phyloP scores from a whole-genome alignment of 2,888 invertebrate species.

The Dexiosoma caninum region DNA sequence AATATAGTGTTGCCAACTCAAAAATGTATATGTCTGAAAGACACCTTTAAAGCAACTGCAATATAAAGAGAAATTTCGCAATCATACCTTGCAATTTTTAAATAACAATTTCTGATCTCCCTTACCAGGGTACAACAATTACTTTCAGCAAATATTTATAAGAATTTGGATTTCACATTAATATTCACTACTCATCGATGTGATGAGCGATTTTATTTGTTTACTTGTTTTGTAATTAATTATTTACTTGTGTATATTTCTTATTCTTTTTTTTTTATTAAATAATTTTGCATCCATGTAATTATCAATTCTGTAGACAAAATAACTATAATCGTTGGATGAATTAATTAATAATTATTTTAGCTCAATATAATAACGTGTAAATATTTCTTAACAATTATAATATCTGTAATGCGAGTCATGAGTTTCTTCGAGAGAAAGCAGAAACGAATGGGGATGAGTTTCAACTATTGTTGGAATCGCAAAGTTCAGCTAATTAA shows the following conservation, averaged over 20 bases:
- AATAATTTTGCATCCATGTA: conserved; percentile 27
- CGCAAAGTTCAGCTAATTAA: no score
- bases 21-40: no score
- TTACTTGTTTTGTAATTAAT: not conserved
- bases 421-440: no score
- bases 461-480: no score
- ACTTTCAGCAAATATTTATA: not conserved
- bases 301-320: conserved; percentile 46
- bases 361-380: not conserved
- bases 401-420: no score
- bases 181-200: conserved; percentile 22
- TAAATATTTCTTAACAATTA: not conserved
- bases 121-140: not conserved
- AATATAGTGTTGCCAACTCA: no score
- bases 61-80: not conserved
- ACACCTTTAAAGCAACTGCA: not conserved
- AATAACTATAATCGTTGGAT: conserved; percentile 43
- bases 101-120: not conserved
- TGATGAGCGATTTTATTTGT: conserved; percentile 13
- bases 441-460: no score
- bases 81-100: not conserved
- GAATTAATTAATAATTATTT: conserved; percentile 47
- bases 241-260: conserved; percentile 8
- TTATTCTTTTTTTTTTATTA: not conserved
- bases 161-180: conserved; percentile 19